Conservation (phyloP, 1,140 invertebrate genomes). For the Dolichoris vasculosae region DNA sequence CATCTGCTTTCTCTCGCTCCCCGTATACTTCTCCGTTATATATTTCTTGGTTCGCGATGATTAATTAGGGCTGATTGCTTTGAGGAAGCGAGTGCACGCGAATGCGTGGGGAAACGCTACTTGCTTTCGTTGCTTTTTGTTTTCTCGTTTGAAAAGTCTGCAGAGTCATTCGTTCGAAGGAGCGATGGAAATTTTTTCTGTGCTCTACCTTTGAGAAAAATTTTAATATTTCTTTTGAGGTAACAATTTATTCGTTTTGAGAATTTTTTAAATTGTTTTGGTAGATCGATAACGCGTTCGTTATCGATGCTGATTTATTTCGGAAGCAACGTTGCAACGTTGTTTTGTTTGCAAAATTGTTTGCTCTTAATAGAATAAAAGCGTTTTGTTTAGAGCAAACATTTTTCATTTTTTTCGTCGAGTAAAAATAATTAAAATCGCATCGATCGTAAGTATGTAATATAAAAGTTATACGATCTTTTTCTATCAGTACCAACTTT, state of each 20-base stretch:
- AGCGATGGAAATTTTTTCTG: not conserved
- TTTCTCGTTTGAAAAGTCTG: not conserved
- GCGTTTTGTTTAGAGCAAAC: too few relatives aligned
- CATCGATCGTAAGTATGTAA: too few relatives aligned
- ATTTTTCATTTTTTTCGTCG: too few relatives aligned
- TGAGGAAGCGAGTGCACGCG: not conserved
- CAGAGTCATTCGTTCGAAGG: not conserved
- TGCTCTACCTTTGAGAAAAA: not conserved
- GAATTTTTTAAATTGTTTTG: too few relatives aligned
- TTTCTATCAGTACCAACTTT: not conserved
- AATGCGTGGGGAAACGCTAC: not conserved
- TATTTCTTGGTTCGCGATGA: constrained; percentile 17
- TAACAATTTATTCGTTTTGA: not conserved
- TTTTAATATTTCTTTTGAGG: not conserved
- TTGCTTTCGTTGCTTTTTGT: constrained; percentile 10
- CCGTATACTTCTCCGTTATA: not conserved
- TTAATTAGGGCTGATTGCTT: constrained; percentile 38
- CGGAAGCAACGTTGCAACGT: too few relatives aligned
- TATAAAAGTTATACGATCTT: too few relatives aligned
- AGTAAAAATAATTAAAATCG: too few relatives aligned
- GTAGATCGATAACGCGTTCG: too few relatives aligned
- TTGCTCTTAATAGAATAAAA: too few relatives aligned
- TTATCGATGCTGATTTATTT: too few relatives aligned
- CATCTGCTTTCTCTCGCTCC: not conserved
- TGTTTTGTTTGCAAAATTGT: too few relatives aligned